A percentile compares a stretch with the other conserved stretches of the same genome.
Conservation (phyloP, 2,888 invertebrate species). For the Hecatera dysodea region DNA sequence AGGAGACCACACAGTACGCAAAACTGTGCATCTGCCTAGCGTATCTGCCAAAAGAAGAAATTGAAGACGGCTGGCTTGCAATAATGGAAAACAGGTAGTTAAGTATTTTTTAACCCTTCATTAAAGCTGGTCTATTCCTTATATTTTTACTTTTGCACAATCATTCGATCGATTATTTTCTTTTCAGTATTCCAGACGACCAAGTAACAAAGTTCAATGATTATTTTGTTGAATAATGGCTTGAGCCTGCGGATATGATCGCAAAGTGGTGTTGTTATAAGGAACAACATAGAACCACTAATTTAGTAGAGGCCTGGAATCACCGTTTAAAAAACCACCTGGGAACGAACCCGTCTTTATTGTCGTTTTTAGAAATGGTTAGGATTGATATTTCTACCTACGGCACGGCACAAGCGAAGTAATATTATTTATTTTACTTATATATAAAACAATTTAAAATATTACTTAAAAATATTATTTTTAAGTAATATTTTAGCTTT, state of each 20-base stretch:
- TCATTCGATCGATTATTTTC: constrained; percentile 31
- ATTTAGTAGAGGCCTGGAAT: constrained; percentile 47
- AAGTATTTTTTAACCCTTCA: constrained; percentile 37
- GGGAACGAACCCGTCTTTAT: constrained; percentile 29
- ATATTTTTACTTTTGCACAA: constrained; percentile 40
- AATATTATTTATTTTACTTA: constrained; percentile 25
- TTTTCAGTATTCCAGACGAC: constrained; percentile 41
- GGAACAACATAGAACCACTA: constrained; percentile 40
- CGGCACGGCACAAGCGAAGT: constrained; percentile 33
- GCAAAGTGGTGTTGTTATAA: constrained; percentile 45
- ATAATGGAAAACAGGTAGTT: constrained; percentile 43
- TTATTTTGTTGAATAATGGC: constrained; percentile 48
- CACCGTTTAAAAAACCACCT: constrained; percentile 23
- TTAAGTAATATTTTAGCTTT: no score
- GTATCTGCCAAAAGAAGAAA: no score
- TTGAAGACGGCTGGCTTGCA: no score
- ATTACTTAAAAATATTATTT: constrained; percentile 10
- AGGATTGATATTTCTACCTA: constrained; percentile 39
- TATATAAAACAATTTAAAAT: constrained; percentile 26
- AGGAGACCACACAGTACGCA: constrained; percentile 34
- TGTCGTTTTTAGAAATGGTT: constrained; percentile 40
- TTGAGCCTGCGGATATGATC: constrained; percentile 39
- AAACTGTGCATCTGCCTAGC: constrained; percentile 32
- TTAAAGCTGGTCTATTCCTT: constrained; percentile 25
- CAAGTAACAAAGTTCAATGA: constrained; percentile 29